Conservation (phyloP, 2,113 vertebrate species). For the Coptodon rendalli region DNA sequence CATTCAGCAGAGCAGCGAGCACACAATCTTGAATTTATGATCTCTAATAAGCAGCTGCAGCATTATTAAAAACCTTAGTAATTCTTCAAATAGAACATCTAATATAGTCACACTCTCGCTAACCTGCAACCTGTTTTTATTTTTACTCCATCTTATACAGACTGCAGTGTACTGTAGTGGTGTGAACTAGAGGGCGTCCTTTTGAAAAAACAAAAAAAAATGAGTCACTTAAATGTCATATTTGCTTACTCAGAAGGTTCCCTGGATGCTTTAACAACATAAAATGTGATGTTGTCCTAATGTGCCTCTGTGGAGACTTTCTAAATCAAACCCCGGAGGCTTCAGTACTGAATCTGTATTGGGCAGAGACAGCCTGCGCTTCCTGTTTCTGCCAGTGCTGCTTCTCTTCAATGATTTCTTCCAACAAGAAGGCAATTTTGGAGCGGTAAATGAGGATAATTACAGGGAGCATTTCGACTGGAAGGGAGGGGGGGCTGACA, state of each 20-base stretch:
- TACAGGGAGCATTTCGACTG: not conserved
- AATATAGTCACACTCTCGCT: not conserved
- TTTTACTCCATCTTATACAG: not conserved
- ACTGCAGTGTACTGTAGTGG: not conserved
- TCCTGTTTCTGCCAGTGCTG: not conserved
- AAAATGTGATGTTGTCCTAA: not conserved
- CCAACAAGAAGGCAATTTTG: not conserved
- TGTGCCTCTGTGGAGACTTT: not conserved
- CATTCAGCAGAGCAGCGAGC: not conserved
- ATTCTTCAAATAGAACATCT: not conserved
- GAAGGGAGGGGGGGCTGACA: not conserved
- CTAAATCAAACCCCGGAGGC: not conserved
- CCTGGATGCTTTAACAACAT: slow-evolving; percentile 11
- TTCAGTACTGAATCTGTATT: not conserved
- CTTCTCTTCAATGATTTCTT: not conserved
- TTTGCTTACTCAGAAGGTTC: slow-evolving; percentile 32
- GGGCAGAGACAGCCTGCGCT: not conserved
- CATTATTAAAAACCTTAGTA: not conserved
- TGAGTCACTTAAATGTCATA: slow-evolving; percentile 43
- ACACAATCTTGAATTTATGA: not conserved
- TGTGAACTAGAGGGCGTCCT: not conserved
- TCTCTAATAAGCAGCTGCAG: not conserved
- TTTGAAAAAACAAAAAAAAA: slow-evolving; percentile 21
- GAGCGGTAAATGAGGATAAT: slow-evolving; percentile 12
- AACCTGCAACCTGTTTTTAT: not conserved